Conservation (phyloP, 2,888 invertebrate species). For the Pristionchus arcanus region DNA sequence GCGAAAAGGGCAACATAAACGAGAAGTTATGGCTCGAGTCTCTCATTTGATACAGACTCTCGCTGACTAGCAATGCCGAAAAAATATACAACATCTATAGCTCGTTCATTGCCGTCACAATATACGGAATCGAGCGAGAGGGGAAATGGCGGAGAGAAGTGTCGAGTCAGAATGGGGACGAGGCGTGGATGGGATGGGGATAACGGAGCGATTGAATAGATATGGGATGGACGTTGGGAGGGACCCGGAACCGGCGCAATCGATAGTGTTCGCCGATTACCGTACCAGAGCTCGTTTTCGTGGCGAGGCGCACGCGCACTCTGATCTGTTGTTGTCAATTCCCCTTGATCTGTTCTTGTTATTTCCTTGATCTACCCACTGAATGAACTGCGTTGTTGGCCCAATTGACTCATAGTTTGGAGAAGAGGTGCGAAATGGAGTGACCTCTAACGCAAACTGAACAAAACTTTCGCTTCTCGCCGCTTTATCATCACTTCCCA, state of each 20-base stretch:
- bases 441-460: conserved; percentile 37
- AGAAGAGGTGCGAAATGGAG: conserved; percentile 17
- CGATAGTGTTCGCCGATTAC: conserved; percentile 2
- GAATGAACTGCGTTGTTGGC: not conserved
- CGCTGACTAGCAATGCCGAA: not conserved
- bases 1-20: conserved; percentile 8
- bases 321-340: not conserved
- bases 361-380: not conserved
- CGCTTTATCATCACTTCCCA: not conserved
- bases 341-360: not conserved
- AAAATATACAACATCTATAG: not conserved
- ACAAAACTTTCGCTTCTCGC: conserved; percentile 35
- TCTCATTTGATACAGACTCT: not conserved
- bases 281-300: not conserved
- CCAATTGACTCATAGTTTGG: conserved; percentile 24
- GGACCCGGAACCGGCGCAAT: conserved; percentile 30
- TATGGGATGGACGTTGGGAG: not conserved
- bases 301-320: not conserved
- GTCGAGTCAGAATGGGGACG: conserved; percentile 23
- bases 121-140: not conserved
- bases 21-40: not conserved
- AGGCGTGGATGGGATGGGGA: not conserved
- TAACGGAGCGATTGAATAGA: conserved; percentile 30
- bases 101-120: conserved; percentile 18
- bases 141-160: not conserved